Evolutionary conservation across 2,888 invertebrate genomes (phyloP), one percentile per base, ranked within the genome.

Genomic region (Leptinotarsa rubiginosa): DNA sequence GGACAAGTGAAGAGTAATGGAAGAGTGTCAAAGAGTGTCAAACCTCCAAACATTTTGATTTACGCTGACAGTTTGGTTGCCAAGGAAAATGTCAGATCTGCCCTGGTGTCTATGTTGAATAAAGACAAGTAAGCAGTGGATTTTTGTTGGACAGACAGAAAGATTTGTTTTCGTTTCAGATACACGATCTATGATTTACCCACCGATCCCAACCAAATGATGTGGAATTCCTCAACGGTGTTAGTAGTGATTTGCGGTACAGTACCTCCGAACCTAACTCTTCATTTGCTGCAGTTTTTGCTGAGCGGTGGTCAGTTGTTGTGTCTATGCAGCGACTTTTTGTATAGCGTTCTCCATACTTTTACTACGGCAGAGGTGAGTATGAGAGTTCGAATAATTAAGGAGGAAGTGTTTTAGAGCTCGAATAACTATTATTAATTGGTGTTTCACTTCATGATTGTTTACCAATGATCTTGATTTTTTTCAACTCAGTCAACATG

Each of bases 341-440:
- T 96, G 52, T 93, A 95, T 81, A 91, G 93, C 50, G 92, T 96
- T 68, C 88, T 96, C 80, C 94, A 95, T 25, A 93, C 93, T 74
- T 96, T 95, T 86, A 93, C 94, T 83, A 95, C 95, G 70, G 95
- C 95, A 10, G 96, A 96, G 90, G 95, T 93, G 81, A 78, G 70
- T 54, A 56, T 25, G 41, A 41, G 41, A 12, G 10, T 41, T 41
- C 41, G 10, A 10, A 10, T 41, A 41, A 41, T 41, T 41, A 0
- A 12, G 41, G 41, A 2, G 41, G 41, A 12, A 41, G 2, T 41
- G 3, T 41, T 41, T 41, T 41, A 41, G 10, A 41, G 41, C 41
- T 10, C 41, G 0, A 41, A 10, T 41, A 41, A 41, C 10, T 41
- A 41, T 41, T 41, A 41, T 10, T 41, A 12, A 31, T 31, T 31